These are phyloP conservation scores for Sorex maritimensis DNA, from an alignment of 2,797 vertebrate genomes.

Conservation along the genomic window DNA sequence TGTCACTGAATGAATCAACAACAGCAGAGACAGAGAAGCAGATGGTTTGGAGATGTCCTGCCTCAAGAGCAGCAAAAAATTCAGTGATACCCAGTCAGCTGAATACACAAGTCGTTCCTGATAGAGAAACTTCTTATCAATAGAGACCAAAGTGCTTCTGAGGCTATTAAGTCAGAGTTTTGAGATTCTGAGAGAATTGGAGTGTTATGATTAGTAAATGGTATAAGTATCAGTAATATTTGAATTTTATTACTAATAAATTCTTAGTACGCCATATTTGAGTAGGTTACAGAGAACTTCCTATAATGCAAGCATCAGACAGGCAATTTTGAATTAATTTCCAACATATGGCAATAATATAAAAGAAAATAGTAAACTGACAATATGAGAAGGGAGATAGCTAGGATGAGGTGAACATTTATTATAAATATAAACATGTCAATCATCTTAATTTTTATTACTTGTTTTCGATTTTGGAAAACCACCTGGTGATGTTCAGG, in stretches of 20 bases:
- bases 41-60: not conserved
- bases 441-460: not conserved
- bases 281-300: not conserved
- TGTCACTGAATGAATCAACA: not conserved
- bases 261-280: not conserved
- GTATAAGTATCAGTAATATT: not conserved
- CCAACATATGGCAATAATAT: not conserved
- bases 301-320: not conserved
- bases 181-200: no score
- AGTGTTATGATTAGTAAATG: not conserved
- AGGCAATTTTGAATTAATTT: not conserved
- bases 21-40: not conserved
- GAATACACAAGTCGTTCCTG: not conserved
- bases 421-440: not conserved
- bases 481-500: no score
- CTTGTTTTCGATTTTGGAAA: no score
- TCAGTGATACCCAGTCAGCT: not conserved
- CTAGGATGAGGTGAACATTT: not conserved
- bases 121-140: not conserved
- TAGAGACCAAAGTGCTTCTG: not conserved
- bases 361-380: constrained; percentile 24
- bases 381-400: not conserved
- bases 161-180: not conserved
- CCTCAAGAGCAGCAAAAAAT: not conserved
- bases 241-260: not conserved